phyloP scores from a whole-genome alignment of 2,888 invertebrate species.

The Noctuana brunneofusca region DNA sequence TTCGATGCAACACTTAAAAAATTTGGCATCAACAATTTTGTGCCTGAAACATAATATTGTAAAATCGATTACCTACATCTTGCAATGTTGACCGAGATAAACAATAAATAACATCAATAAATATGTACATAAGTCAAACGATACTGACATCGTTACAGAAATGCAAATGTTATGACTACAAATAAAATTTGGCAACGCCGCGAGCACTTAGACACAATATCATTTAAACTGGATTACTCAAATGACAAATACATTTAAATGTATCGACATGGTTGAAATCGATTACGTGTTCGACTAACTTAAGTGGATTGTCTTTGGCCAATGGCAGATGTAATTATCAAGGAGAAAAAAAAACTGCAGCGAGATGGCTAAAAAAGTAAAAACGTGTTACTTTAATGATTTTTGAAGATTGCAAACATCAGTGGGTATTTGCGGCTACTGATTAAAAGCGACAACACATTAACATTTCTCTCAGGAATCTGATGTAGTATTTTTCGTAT shows the following conservation, averaged over 20 bases:
- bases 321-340: constrained; percentile 28
- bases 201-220: constrained; percentile 33
- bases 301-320: constrained; percentile 16
- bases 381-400: constrained; percentile 27
- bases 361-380: constrained; percentile 15
- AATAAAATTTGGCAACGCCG: constrained; percentile 56
- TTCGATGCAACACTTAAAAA: too few relatives aligned
- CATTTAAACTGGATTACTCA: constrained; percentile 30
- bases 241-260: constrained; percentile 24
- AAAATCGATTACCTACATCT: constrained; percentile 62
- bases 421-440: constrained; percentile 18
- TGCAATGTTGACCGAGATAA: constrained; percentile 65
- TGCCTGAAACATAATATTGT: not conserved
- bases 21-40: not conserved
- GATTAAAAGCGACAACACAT: constrained; percentile 28
- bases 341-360: constrained; percentile 6
- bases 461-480: constrained; percentile 21
- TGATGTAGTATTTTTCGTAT: constrained; percentile 13
- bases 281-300: constrained; percentile 18
- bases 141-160: constrained; percentile 63
- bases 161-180: constrained; percentile 63
- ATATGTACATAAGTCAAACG: constrained; percentile 60
- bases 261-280: constrained; percentile 12
- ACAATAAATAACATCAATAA: constrained; percentile 73
- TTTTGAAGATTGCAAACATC: constrained; percentile 26